phyloP scores from a whole-genome alignment of 2,113 vertebrate species.

The Melozone crissalis region DNA sequence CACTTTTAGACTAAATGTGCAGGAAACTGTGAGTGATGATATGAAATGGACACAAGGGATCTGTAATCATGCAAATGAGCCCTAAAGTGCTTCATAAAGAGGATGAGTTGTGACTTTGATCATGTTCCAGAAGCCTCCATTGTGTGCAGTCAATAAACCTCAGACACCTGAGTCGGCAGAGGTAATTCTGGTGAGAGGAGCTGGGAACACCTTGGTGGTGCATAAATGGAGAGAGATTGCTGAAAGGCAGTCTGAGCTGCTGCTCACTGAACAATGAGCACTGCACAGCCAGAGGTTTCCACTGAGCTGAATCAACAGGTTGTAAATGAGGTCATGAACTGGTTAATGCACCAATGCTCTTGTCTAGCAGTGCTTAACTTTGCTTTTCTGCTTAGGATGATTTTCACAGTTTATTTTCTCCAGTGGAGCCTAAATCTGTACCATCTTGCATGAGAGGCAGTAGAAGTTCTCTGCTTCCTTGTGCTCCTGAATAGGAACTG shows the following conservation, averaged over 20 bases:
- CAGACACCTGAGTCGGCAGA: background rate
- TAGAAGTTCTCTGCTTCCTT: background rate
- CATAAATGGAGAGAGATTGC: background rate
- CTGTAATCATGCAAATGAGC: slow-evolving; percentile 49
- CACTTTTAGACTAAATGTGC: background rate
- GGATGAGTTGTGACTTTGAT: slow-evolving; percentile 1
- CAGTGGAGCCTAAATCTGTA: background rate
- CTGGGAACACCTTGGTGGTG: slow-evolving; percentile 1
- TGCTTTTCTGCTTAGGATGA: background rate
- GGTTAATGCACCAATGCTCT: background rate
- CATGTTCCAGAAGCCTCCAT: background rate
- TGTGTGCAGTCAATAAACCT: slow-evolving; percentile 18
- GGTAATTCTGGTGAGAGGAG: background rate
- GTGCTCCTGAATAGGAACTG: background rate
- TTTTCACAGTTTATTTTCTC: background rate
- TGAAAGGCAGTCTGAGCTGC: slow-evolving; percentile 16
- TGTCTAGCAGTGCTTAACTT: background rate
- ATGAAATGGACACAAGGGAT: slow-evolving; percentile 38
- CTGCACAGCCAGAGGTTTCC: background rate
- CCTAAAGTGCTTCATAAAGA: slow-evolving; percentile 15
- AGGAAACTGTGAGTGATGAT: slow-evolving; percentile 1
- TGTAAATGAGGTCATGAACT: background rate
- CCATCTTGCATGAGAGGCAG: background rate
- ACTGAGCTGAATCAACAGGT: slow-evolving; percentile 20
- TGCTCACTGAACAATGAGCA: background rate